These are phyloP conservation scores for Malurus elegans DNA, from an alignment of 2,113 vertebrate species.

Conservation along the genomic window DNA sequence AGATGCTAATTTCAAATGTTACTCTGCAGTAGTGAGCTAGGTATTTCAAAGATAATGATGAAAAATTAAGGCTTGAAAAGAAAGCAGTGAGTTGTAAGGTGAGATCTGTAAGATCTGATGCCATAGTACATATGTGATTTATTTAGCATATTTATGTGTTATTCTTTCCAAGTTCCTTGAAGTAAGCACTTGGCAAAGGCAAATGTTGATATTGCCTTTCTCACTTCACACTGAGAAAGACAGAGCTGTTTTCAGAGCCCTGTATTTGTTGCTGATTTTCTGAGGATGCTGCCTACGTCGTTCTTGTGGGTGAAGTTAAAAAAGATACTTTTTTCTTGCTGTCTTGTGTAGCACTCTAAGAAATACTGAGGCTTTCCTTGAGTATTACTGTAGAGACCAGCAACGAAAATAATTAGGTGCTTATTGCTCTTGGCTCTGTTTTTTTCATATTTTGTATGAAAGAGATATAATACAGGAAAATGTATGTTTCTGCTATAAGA, in stretches of 20 bases:
- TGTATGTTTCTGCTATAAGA: not conserved
- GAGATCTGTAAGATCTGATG: not conserved
- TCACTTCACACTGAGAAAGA: not conserved
- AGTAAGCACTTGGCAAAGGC: not conserved
- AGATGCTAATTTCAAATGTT: not conserved
- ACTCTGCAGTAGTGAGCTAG: not conserved
- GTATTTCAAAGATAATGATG: not conserved
- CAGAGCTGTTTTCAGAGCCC: not conserved
- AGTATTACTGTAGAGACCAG: not conserved
- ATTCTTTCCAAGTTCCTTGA: not conserved
- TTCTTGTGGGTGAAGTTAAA: not conserved
- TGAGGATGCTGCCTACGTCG: not conserved
- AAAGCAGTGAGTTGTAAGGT: not conserved
- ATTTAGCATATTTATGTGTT: not conserved
- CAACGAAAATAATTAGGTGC: not conserved
- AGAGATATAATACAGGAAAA: not conserved
- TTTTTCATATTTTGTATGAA: not conserved
- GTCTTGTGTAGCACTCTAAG: not conserved
- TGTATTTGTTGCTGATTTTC: not conserved
- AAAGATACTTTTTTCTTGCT: not conserved
- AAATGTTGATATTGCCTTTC: not conserved
- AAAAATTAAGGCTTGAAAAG: not conserved
- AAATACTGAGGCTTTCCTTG: not conserved
- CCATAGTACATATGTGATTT: not conserved
- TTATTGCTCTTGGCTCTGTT: not conserved